These are phyloP conservation scores for Slavum lentiscoides DNA, from an alignment of 2,888 invertebrate genomes.

Conservation along the genomic window DNA sequence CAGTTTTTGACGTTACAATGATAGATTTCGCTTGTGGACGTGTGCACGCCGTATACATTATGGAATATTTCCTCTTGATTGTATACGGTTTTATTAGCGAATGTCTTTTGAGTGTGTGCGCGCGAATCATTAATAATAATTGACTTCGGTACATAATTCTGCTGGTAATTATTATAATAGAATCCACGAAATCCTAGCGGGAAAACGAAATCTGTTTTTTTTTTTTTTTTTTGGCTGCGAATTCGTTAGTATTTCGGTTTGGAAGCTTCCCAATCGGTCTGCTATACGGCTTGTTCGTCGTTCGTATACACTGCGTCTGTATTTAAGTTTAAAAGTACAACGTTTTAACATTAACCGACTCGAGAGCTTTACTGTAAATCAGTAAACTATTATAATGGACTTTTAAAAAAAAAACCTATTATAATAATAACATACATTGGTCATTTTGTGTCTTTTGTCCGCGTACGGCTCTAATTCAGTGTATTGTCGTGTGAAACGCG, in stretches of 20 bases:
- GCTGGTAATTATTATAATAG: not conserved
- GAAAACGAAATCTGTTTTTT: slow-evolving; percentile 16
- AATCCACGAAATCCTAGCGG: slow-evolving; percentile 9
- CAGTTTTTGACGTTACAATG: too few species aligned
- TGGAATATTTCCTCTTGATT: too few species aligned
- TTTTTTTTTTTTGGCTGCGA: not conserved
- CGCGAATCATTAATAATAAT: too few species aligned
- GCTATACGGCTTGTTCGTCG: not conserved
- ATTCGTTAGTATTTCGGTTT: not conserved
- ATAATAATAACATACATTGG: slow-evolving; percentile 35
- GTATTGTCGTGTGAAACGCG: slow-evolving; percentile 37
- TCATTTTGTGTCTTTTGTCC: slow-evolving; percentile 50
- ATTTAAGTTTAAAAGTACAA: slow-evolving; percentile 1
- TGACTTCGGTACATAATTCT: not conserved
- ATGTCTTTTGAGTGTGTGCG: too few species aligned
- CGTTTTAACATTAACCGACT: slow-evolving; percentile 24
- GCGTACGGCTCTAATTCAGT: slow-evolving; percentile 30
- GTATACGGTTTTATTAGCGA: too few species aligned
- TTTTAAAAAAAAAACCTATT: not conserved
- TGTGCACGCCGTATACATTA: too few species aligned
- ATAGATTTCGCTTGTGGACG: too few species aligned
- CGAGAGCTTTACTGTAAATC: slow-evolving; percentile 19
- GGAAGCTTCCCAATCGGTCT: slow-evolving; percentile 10
- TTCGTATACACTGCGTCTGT: not conserved
- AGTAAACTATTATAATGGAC: slow-evolving; percentile 23